phyloP scores from a whole-genome alignment of 2,113 vertebrate genomes.

The Mirounga angustirostris region DNA sequence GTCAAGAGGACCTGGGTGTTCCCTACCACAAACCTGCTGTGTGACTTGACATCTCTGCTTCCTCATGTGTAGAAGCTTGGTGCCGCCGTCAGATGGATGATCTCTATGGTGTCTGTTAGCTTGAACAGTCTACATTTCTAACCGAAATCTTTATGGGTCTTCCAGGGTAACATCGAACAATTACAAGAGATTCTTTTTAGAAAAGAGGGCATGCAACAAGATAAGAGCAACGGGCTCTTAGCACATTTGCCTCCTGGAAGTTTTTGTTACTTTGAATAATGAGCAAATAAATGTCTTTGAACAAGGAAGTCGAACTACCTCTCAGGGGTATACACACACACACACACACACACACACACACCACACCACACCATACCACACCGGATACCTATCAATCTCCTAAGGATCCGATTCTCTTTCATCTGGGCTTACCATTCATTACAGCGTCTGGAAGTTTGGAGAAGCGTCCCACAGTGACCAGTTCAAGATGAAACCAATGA shows the following conservation, averaged over 20 bases:
- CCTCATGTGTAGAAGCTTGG: background rate
- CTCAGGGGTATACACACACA: background rate
- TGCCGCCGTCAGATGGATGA: background rate
- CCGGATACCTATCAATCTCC: background rate
- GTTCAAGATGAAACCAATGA: background rate
- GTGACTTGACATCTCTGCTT: background rate
- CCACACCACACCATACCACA: too few relatives aligned
- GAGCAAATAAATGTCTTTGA: background rate
- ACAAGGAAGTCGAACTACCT: background rate
- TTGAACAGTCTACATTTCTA: background rate
- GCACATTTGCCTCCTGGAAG: background rate
- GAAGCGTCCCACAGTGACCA: background rate
- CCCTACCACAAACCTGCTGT: background rate
- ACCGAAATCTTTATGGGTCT: background rate
- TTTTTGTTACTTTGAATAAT: background rate
- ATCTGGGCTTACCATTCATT: background rate
- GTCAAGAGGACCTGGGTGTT: background rate
- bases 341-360: too few relatives aligned
- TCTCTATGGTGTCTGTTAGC: background rate
- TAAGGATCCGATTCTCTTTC: background rate
- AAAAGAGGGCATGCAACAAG: background rate
- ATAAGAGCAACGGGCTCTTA: background rate
- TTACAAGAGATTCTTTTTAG: background rate
- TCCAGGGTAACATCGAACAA: background rate
- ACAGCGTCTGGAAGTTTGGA: background rate